Base-by-base conservation (phyloP, 2,888 invertebrate species). In the Crematogaster levior region DNA sequence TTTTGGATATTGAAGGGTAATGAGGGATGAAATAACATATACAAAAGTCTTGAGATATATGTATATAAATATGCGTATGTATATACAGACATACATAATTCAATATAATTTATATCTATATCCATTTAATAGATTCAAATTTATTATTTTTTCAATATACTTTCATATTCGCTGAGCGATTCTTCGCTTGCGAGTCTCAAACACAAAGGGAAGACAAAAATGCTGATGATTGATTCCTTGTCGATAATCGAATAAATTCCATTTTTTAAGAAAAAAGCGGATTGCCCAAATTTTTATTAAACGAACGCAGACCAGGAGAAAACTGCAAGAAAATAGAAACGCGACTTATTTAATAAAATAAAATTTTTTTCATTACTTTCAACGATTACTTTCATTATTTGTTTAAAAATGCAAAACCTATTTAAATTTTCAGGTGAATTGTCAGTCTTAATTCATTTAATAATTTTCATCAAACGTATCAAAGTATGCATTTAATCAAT, bases 31-130 rank as follows among this genome's bases (percentile, higher is more conserved):
- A 53, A 66, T 21, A 40, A 66, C 10, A 66, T 7, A 15, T 12
- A 53, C 18, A 37, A 65, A 51, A 51, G 7, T 77, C 6, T 66
- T 68, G 56, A 70, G 70, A 77, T 21, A 68, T 77, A 15, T 27
- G 24, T 65, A 73, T 73, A 60, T 21, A 61, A 24, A 61, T 61
- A 61, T 34, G 60, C 46, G 15, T 58, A n/a, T 48, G 21, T 40
- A 51, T 30, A 66, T 53, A n/a, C n/a, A n/a, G n/a, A n/a, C n/a
- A n/a, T n/a, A 51, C 48, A 66, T 66, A 51, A 27, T 65, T 66
- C 37, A 74, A 5, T 65, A 65, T 34, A 72, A 58, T 74, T 56
- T 66, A 53, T 66, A 40, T 10, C 24, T 75, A 46, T 30, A n/a
- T 37, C 24, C 40, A 65, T 27, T 56, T 34, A 63, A 24, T 61